A percentile compares a stretch with the other conserved stretches of the same genome.
These are phyloP conservation scores for Agrochola macilenta DNA, from an alignment of 2,888 invertebrate species.

Conservation along the genomic window DNA sequence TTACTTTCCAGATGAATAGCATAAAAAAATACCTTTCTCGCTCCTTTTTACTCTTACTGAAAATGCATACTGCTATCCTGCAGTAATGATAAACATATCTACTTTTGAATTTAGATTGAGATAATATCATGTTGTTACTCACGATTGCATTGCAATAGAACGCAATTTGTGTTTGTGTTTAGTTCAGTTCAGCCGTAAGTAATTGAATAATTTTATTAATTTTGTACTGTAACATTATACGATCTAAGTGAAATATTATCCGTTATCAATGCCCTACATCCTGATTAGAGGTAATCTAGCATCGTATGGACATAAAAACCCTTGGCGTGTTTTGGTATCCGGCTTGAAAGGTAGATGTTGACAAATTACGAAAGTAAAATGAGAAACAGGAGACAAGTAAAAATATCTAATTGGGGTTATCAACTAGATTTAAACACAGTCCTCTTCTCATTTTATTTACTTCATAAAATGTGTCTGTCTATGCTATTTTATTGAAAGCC, in stretches of 20 bases:
- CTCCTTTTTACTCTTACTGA: constrained; percentile 32
- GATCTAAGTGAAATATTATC: constrained; percentile 71
- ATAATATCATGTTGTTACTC: neutral
- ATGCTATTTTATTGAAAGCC: constrained; percentile 12
- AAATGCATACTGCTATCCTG: constrained; percentile 32
- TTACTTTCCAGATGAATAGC: constrained; percentile 1
- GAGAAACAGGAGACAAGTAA: constrained; percentile 61
- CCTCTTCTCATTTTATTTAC: constrained; percentile 61
- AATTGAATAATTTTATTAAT: constrained; percentile 58
- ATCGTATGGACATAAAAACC: constrained; percentile 96
- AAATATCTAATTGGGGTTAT: constrained; percentile 2
- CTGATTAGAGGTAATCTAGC: constrained; percentile 96
- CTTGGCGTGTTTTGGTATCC: constrained; percentile 96
- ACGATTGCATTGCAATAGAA: constrained; percentile 20
- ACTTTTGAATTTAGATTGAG: neutral
- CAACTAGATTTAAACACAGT: constrained; percentile 4
- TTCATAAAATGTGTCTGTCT: neutral
- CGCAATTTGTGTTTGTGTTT: constrained; percentile 61
- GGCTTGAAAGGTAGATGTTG: constrained; percentile 94
- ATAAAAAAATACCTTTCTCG: constrained; percentile 1
- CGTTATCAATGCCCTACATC: constrained; percentile 96
- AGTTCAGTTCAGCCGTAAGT: constrained; percentile 60
- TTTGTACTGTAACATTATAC: constrained; percentile 54
- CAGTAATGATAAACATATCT: constrained; percentile 37
- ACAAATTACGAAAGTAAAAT: constrained; percentile 65